Conservation (phyloP, 2,888 invertebrate genomes). For the Cactoblastis cactorum region DNA sequence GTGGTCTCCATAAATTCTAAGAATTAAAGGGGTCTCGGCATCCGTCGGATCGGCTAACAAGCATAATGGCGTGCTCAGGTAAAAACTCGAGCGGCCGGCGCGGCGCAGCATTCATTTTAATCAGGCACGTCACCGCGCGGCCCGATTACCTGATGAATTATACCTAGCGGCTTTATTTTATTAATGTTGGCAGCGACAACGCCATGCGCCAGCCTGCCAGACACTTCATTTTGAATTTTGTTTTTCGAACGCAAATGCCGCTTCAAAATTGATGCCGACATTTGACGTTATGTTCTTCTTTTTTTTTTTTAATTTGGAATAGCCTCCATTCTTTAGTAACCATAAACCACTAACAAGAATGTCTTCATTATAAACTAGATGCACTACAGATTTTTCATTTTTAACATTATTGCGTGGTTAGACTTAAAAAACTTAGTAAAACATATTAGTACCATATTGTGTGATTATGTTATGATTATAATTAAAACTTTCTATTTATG, state of each 20-base stretch:
- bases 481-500: no score
- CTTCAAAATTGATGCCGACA: background rate
- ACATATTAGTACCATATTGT: no score
- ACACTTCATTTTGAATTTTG: background rate
- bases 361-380: no score
- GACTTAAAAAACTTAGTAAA: no score
- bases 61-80: conserved; percentile 46
- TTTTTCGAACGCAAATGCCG: background rate
- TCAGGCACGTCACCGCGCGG: conserved; percentile 45
- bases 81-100: conserved; percentile 31
- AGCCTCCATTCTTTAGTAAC: no score
- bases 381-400: no score
- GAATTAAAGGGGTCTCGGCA: conserved; percentile 33
- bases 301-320: no score
- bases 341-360: no score
- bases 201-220: background rate
- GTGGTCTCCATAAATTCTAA: conserved; percentile 40
- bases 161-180: conserved; percentile 30
- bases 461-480: no score
- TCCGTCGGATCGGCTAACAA: conserved; percentile 35
- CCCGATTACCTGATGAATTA: conserved; percentile 51
- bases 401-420: no score
- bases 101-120: conserved; percentile 50
- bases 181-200: conserved; percentile 22
- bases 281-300: no score